phyloP scores from a whole-genome alignment of 2,113 vertebrate species.

The Thomomys bottae region DNA sequence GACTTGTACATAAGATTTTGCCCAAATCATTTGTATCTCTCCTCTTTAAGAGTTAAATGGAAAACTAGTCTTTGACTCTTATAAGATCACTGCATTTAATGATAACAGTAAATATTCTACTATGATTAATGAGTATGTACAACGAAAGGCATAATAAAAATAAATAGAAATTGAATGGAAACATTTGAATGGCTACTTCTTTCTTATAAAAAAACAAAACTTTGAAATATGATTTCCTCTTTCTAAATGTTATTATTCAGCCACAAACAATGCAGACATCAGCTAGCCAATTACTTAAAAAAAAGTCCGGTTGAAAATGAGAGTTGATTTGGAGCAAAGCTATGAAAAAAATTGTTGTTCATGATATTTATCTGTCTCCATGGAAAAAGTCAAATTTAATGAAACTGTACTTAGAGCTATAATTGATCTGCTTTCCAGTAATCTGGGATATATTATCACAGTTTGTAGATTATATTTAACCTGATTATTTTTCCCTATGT shows the following conservation, averaged over 20 bases:
- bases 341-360: background rate
- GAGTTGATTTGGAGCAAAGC: background rate
- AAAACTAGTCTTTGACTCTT: background rate
- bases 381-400: background rate
- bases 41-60: conserved; percentile 22
- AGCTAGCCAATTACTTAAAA: background rate
- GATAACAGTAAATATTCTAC: background rate
- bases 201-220: conserved; percentile 47
- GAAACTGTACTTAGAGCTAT: background rate
- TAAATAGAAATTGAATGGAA: background rate
- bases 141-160: conserved; percentile 35
- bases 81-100: background rate
- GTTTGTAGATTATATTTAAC: background rate
- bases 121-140: background rate
- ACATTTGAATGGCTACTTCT: background rate
- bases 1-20: conserved; percentile 48
- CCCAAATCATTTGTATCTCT: background rate
- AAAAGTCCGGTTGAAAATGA: background rate
- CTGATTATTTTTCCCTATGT: background rate
- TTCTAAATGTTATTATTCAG: conserved; percentile 27
- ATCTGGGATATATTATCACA: background rate
- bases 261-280: background rate
- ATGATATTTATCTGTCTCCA: background rate
- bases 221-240: conserved; percentile 25
- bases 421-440: background rate